phyloP scores from a whole-genome alignment of 2,113 vertebrate genomes.

The Piaya cayana region DNA sequence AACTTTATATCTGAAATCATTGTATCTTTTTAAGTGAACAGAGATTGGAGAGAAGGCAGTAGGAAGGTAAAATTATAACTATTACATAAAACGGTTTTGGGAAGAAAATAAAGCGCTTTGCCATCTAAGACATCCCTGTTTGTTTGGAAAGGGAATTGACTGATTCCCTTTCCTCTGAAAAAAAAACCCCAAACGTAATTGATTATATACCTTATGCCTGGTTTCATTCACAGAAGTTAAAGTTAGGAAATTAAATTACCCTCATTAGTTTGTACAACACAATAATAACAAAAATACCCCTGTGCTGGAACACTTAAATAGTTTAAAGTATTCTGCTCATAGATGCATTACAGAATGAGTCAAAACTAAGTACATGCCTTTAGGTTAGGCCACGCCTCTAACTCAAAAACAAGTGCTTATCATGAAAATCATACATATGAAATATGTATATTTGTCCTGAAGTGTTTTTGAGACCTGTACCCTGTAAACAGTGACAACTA shows the following conservation, averaged over 20 bases:
- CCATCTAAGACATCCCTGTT: not conserved
- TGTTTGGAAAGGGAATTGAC: not conserved
- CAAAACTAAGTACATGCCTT: not conserved
- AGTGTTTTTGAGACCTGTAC: not conserved
- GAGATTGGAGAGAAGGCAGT: not conserved
- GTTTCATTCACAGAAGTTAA: constrained; percentile 19
- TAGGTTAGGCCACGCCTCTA: not conserved
- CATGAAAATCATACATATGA: not conserved
- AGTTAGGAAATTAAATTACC: constrained; percentile 46
- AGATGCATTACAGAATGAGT: not conserved
- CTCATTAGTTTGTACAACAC: constrained; percentile 30
- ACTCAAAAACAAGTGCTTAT: not conserved
- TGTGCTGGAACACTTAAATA: not conserved
- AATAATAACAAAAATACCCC: not conserved
- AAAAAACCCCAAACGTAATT: not conserved
- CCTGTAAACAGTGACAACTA: too few species aligned
- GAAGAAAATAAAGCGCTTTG: not conserved
- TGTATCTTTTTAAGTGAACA: not conserved
- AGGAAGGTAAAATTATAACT: constrained; percentile 11
- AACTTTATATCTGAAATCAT: not conserved
- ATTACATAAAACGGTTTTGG: constrained; percentile 26
- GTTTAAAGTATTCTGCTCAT: not conserved
- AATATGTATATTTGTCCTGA: not conserved
- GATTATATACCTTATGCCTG: not conserved
- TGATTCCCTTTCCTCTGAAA: not conserved